Evolutionary conservation across 2,797 vertebrate species (phyloP), one percentile per base, ranked within the genome.

Genomic region (Etheostoma perlongum): DNA sequence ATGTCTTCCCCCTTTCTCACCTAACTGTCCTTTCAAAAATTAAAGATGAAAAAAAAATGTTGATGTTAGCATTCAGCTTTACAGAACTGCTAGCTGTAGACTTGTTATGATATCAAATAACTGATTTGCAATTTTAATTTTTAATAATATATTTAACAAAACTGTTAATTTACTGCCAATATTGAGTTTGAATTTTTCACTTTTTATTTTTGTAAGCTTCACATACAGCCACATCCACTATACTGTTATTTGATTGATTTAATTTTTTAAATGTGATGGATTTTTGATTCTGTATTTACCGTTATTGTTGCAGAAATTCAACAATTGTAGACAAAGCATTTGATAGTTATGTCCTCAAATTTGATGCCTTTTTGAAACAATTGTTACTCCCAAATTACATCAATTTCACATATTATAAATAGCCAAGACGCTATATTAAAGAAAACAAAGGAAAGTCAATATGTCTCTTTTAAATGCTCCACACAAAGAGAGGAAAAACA

Each of bases 371-470:
- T 48, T 19, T 51, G 4, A 44, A 47, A 46, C 4, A 21, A 23
- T 8, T 15, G 16, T 16, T 23, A n/a, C 14, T 23, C 18, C 15
- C 18, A 30, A 46, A 21, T 62, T 52, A 36, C 4, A 57, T 18
- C 4, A 10, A n/a, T 54, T 62, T 74, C n/a, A 52, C 11, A 68
- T 25, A 66, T 79, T 59, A 76, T 10, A 53, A 59, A 4, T 33
- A 58, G 25, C 55, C 49, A n/a, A 16, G 11, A 14, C 55, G 9
- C 53, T 67, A 21, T 6, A 57, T 8, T 49, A 33, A 36, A 62
- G 76, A 71, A 76, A 67, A 87, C 54, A 85, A 79, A 82, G 80
- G 23, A 57, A 51, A 80, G 60, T 67, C 51, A 81, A 74, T 80
- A 87, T 69, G 48, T 18, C 74, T 30, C 66, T 25, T 74, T 81